phyloP scores from a whole-genome alignment of 2,797 vertebrate genomes.

The Oreonectes daqikongensis region DNA sequence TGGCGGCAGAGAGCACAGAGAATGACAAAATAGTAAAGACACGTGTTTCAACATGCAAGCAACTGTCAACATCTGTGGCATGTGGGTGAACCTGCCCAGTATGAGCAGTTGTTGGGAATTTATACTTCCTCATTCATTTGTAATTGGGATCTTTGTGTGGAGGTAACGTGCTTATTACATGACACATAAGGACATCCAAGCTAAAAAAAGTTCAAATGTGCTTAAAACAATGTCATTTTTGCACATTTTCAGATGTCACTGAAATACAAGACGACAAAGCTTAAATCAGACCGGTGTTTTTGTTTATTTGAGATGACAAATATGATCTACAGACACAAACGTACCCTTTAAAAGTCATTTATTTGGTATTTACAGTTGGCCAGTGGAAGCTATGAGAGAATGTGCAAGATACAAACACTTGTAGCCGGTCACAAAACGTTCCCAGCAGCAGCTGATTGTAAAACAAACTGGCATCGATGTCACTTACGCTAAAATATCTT shows the following conservation, averaged over 20 bases:
- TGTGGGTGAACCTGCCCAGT: constrained; percentile 74
- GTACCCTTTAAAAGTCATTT: constrained; percentile 50
- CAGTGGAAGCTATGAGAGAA: constrained; percentile 56
- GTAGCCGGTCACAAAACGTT: constrained; percentile 43
- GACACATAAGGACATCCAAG: no score
- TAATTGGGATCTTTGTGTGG: not conserved
- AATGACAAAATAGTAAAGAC: not conserved
- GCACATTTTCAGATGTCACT: no score
- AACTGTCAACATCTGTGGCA: constrained; percentile 70
- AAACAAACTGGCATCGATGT: constrained; percentile 40
- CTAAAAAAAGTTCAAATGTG: not conserved
- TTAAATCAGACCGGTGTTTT: not conserved
- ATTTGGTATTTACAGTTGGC: constrained; percentile 57
- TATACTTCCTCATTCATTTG: constrained; percentile 42
- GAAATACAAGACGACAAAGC: not conserved
- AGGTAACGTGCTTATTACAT: no score
- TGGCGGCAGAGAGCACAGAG: constrained; percentile 18
- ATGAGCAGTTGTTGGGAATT: constrained; percentile 38
- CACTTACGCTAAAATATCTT: not conserved
- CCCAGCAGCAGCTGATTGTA: constrained; percentile 47
- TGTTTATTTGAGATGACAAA: not conserved
- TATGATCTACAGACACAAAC: not conserved
- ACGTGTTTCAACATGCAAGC: constrained; percentile 60
- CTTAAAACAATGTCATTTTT: not conserved
- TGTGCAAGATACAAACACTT: constrained; percentile 56